phyloP scores from a whole-genome alignment of 1,140 invertebrate species.

The Littorina saxatilis region DNA sequence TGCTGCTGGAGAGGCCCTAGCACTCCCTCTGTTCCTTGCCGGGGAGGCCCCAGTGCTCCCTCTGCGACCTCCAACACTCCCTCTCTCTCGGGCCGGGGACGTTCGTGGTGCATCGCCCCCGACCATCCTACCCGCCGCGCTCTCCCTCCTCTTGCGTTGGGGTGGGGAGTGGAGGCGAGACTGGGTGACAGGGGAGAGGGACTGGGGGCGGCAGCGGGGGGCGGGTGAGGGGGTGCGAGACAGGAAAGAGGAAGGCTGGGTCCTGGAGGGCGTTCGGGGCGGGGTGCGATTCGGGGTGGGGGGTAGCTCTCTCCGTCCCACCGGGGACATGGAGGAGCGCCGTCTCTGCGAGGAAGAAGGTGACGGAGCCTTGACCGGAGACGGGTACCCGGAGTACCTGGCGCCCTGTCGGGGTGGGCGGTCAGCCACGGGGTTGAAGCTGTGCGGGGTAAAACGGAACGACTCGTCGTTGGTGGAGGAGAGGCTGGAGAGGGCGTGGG shows the following conservation, averaged over 20 bases:
- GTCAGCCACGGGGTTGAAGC: neutral
- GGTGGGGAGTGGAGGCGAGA: no score
- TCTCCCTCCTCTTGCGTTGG: no score
- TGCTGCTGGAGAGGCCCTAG: no score
- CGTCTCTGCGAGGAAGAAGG: neutral
- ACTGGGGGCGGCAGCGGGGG: neutral
- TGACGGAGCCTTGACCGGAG: neutral
- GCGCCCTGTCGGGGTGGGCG: conserved; percentile 3
- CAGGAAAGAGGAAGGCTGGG: neutral
- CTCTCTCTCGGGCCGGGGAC: neutral
- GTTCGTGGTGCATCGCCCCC: neutral
- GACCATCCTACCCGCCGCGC: neutral
- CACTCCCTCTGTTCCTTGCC: neutral
- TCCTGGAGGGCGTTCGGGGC: neutral
- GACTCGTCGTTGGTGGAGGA: neutral
- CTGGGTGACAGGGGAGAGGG: neutral
- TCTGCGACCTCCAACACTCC: neutral
- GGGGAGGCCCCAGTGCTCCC: neutral
- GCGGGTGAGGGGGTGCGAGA: neutral
- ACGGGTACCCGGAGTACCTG: neutral
- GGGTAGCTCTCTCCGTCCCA: neutral
- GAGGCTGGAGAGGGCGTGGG: neutral
- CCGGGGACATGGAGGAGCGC: neutral
- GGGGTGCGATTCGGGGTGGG: neutral
- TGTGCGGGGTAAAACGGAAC: no score